A percentile compares a stretch with the other conserved stretches of the same genome.
phyloP scores from a whole-genome alignment of 2,113 vertebrate genomes.

The Fukomys damarensis region DNA sequence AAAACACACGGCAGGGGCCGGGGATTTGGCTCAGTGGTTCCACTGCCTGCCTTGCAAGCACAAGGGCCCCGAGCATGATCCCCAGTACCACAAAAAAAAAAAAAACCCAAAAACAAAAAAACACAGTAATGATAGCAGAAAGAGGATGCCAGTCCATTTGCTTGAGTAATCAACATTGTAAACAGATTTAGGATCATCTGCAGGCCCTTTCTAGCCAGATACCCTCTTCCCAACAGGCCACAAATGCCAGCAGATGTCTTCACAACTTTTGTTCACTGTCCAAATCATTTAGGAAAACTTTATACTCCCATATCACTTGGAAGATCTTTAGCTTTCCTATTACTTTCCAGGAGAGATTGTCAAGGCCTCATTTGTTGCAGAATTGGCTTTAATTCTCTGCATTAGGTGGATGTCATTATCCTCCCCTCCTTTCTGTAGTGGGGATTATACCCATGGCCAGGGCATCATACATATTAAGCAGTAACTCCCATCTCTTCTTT shows the following conservation, averaged over 20 bases:
- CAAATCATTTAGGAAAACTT: conserved; percentile 16
- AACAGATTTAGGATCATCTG: neutral
- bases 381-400: neutral
- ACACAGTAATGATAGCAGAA: neutral
- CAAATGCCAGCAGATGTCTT: neutral
- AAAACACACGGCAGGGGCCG: neutral
- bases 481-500: neutral
- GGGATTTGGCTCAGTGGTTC: no score
- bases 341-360: conserved; percentile 16
- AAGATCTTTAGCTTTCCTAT: neutral
- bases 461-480: neutral
- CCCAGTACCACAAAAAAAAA: no score
- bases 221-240: neutral
- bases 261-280: conserved; percentile 25
- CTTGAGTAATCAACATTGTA: neutral
- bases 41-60: no score
- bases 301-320: neutral
- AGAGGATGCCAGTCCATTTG: neutral
- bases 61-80: no score
- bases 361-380: neutral
- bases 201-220: conserved; percentile 28
- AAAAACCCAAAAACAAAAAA: no score
- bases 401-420: neutral
- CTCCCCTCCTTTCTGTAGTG: neutral
- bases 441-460: neutral